phyloP scores from a whole-genome alignment of 2,888 invertebrate genomes.

The Pseudanteris insignis region DNA sequence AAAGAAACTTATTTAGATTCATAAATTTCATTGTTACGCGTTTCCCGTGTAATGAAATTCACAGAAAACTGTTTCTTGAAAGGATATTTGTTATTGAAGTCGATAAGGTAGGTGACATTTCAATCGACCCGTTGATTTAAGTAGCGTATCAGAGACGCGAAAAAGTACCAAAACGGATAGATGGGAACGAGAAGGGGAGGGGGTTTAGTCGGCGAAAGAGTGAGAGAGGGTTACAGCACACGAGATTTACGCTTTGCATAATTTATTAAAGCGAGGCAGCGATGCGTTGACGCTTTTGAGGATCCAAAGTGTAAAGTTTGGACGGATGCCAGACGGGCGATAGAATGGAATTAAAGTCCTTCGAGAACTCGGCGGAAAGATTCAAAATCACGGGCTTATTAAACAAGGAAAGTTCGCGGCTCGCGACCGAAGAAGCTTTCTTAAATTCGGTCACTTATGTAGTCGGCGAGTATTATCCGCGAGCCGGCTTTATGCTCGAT shows the following conservation, averaged over 20 bases:
- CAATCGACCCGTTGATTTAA: too few species aligned
- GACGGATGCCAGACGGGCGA: slow-evolving; percentile 35
- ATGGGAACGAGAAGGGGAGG: too few species aligned
- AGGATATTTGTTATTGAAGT: too few species aligned
- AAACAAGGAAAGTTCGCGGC: slow-evolving; percentile 50
- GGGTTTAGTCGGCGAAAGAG: too few species aligned
- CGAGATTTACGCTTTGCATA: slow-evolving; percentile 37
- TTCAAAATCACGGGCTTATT: slow-evolving; percentile 50
- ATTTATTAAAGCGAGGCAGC: slow-evolving; percentile 34
- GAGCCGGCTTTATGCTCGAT: slow-evolving; percentile 32
- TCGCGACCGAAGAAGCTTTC: slow-evolving; percentile 35
- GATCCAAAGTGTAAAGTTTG: slow-evolving; percentile 45
- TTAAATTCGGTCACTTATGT: slow-evolving; percentile 43
- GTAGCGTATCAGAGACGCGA: too few species aligned
- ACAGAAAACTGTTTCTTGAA: too few species aligned
- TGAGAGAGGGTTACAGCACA: neutral
- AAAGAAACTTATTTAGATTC: too few species aligned
- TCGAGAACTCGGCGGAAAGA: slow-evolving; percentile 36
- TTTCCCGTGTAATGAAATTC: too few species aligned
- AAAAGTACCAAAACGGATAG: too few species aligned
- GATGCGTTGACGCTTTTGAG: slow-evolving; percentile 40
- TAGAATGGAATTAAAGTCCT: slow-evolving; percentile 43
- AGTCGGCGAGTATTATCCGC: slow-evolving; percentile 37
- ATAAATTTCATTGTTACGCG: too few species aligned
- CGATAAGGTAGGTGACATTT: too few species aligned